phyloP scores from a whole-genome alignment of 2,888 invertebrate species.

The Piscicola geometra region DNA sequence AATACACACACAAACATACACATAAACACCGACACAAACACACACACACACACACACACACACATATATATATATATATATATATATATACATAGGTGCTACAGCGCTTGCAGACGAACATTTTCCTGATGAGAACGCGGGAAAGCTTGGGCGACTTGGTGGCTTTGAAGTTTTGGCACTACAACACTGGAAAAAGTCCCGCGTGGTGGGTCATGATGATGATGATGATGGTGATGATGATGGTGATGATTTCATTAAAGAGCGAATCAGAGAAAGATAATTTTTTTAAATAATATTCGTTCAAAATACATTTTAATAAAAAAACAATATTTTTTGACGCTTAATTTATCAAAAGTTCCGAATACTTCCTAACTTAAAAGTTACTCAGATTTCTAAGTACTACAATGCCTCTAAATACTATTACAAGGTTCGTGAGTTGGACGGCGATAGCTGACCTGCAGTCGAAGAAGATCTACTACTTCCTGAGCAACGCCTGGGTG shows the following conservation, averaged over 20 bases:
- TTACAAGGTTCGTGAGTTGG: conserved; percentile 21
- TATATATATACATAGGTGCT: conserved; percentile 23
- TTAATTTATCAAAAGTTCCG: no score
- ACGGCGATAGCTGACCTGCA: conserved; percentile 27
- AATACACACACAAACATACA: not conserved
- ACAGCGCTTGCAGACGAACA: conserved; percentile 35
- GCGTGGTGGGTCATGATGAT: conserved; percentile 42
- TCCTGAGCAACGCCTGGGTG: conserved; percentile 26
- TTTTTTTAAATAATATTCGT: no score
- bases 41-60: not conserved
- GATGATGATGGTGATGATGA: conserved; percentile 10
- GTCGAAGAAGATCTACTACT: conserved; percentile 30
- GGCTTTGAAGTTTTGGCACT: conserved; percentile 52
- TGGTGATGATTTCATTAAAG: conserved; percentile 19
- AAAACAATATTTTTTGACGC: no score
- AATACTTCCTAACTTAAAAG: no score
- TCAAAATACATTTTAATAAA: no score
- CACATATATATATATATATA: not conserved
- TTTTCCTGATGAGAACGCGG: conserved; percentile 32
- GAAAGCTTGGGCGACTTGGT: conserved; percentile 48
- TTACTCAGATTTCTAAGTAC: no score
- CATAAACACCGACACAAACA: not conserved
- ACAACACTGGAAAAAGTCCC: conserved; percentile 50
- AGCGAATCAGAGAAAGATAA: no score
- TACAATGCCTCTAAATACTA: no score